phyloP scores from a whole-genome alignment of 2,113 vertebrate genomes.

The Crotalus tigris region DNA sequence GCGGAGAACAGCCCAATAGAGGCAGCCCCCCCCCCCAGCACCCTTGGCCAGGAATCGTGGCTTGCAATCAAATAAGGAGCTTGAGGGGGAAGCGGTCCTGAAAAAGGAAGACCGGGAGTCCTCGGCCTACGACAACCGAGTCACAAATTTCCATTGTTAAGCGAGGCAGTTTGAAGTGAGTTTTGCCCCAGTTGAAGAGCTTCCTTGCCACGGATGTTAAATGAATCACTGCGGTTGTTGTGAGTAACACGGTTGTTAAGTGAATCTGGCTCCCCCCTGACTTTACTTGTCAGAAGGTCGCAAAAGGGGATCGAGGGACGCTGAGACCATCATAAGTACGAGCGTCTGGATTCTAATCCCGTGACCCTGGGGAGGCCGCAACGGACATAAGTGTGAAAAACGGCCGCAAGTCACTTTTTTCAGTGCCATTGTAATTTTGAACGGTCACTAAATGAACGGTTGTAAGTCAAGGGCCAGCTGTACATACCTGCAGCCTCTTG shows the following conservation, averaged over 20 bases:
- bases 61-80: background rate
- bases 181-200: background rate
- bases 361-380: background rate
- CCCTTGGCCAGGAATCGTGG: background rate
- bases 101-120: rapidly evolving
- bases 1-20: background rate
- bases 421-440: background rate
- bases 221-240: background rate
- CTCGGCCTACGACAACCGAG: background rate
- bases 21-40: background rate
- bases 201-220: background rate
- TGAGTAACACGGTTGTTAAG: background rate
- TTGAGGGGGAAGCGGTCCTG: background rate
- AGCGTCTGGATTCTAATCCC: background rate
- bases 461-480: background rate
- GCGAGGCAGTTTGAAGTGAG: background rate
- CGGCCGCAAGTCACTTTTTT: background rate
- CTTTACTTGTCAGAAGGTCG: background rate
- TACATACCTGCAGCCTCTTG: background rate
- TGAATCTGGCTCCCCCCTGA: background rate
- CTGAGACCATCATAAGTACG: background rate
- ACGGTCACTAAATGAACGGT: background rate
- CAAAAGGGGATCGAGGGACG: background rate
- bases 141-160: background rate
- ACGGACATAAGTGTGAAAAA: background rate